phyloP scores from a whole-genome alignment of 2,888 invertebrate genomes.

The Eupithecia abbreviata region DNA sequence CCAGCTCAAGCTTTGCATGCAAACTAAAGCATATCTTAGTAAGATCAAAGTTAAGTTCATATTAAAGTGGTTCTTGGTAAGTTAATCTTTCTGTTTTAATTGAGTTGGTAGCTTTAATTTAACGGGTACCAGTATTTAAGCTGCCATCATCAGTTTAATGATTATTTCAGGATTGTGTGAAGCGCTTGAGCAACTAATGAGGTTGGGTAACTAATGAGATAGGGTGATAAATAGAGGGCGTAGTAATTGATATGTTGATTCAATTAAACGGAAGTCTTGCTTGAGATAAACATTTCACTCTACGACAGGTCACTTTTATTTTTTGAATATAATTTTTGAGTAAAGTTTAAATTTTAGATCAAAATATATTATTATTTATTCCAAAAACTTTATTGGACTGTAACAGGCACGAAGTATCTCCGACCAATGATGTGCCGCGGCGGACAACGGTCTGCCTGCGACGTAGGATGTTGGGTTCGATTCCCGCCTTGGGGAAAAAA shows the following conservation, averaged over 20 bases:
- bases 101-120: conserved; percentile 66
- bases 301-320: neutral
- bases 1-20: conserved; percentile 26
- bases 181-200: conserved; percentile 47
- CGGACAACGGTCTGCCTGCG: no score
- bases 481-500: no score
- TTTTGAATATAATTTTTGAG: no score
- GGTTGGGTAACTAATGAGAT: conserved; percentile 41
- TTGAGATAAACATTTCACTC: neutral
- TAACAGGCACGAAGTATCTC: no score
- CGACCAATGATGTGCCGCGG: no score
- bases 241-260: neutral
- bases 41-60: conserved; percentile 3
- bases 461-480: no score
- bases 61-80: conserved; percentile 11
- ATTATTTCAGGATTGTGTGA: conserved; percentile 55
- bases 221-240: neutral
- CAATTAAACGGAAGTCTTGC: neutral
- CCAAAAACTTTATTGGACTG: neutral
- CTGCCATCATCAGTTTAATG: conserved; percentile 67
- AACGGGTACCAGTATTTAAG: conserved; percentile 65
- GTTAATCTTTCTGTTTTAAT: conserved; percentile 55
- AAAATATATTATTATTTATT: neutral
- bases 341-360: neutral
- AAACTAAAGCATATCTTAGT: conserved; percentile 38